Percentiles rank a stretch among this genome's conserved stretches.
These are phyloP conservation scores for Drosophila nr. medialis DNA, from an alignment of 2,888 invertebrate species.

Conservation along the genomic window DNA sequence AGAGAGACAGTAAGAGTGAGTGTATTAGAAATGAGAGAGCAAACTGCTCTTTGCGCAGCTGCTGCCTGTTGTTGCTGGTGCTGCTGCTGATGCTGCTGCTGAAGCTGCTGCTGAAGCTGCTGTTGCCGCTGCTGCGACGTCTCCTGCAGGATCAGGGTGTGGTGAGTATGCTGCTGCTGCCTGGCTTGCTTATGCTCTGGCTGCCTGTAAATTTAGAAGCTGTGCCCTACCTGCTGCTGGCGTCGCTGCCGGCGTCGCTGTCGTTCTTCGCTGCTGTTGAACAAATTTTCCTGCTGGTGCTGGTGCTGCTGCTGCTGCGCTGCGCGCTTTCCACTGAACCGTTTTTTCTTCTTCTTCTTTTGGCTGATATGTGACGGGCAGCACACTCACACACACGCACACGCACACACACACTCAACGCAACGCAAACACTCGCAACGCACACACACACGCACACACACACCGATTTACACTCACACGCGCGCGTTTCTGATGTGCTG, in stretches of 20 bases:
- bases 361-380: slow-evolving; percentile 71
- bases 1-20: slow-evolving; percentile 2
- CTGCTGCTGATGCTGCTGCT: slow-evolving; percentile 38
- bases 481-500: slow-evolving; percentile 51
- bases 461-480: slow-evolving; percentile 43
- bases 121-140: slow-evolving; percentile 28
- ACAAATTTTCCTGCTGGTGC: slow-evolving; percentile 34
- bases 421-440: slow-evolving; percentile 45
- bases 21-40: slow-evolving; percentile 21
- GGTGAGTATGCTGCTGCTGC: slow-evolving; percentile 74
- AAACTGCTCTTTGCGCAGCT: slow-evolving; percentile 55
- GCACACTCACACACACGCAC: slow-evolving; percentile 43
- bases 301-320: slow-evolving; percentile 22
- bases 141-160: slow-evolving; percentile 82
- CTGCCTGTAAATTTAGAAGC: slow-evolving; percentile 65
- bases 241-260: slow-evolving; percentile 51
- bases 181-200: slow-evolving; percentile 49
- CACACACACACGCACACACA: slow-evolving; percentile 28
- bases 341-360: slow-evolving; percentile 32
- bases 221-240: slow-evolving; percentile 70
- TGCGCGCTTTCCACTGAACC: slow-evolving; percentile 48
- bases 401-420: slow-evolving; percentile 32
- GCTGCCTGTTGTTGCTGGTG: slow-evolving; percentile 39
- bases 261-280: slow-evolving; percentile 20
- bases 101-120: slow-evolving; percentile 28